phyloP scores from a whole-genome alignment of 1,140 invertebrate genomes.

The Battus philenor region DNA sequence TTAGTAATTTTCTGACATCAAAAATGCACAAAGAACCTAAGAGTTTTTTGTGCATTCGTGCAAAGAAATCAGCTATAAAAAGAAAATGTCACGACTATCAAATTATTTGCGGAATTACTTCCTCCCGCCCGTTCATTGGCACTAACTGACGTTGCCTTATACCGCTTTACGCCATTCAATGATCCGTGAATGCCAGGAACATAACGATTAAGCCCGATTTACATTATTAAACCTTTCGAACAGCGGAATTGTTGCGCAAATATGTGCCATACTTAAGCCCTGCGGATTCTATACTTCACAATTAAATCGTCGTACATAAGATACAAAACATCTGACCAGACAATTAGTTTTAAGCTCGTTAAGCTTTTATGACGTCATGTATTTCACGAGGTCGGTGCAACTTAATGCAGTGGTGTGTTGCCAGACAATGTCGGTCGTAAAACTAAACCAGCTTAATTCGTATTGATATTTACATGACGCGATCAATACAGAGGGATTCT shows the following conservation, averaged over 20 bases:
- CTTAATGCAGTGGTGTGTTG: slow-evolving; percentile 37
- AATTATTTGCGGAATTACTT: slow-evolving; percentile 14
- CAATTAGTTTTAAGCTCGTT: slow-evolving; percentile 62
- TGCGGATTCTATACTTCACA: no score
- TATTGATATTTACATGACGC: slow-evolving; percentile 19
- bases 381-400: slow-evolving; percentile 52
- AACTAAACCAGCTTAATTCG: slow-evolving; percentile 44
- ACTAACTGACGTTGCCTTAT: slow-evolving; percentile 17
- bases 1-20: no score
- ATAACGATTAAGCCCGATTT: slow-evolving; percentile 29
- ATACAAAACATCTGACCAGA: slow-evolving; percentile 42
- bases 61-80: slow-evolving; percentile 5
- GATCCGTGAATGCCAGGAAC: slow-evolving; percentile 40
- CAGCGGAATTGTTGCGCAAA: no score
- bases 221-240: slow-evolving; percentile 7
- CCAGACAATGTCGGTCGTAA: slow-evolving; percentile 39
- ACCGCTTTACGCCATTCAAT: slow-evolving; percentile 33
- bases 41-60: no score
- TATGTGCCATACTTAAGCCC: no score
- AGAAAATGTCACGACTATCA: slow-evolving; percentile 15
- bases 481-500: slow-evolving; percentile 15
- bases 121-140: slow-evolving; percentile 1
- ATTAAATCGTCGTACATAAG: no score
- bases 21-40: no score
- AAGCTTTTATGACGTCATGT: slow-evolving; percentile 60